Evolutionary conservation across 2,113 vertebrate species (phyloP).

Genomic region (Alexandromys fortis): DNA sequence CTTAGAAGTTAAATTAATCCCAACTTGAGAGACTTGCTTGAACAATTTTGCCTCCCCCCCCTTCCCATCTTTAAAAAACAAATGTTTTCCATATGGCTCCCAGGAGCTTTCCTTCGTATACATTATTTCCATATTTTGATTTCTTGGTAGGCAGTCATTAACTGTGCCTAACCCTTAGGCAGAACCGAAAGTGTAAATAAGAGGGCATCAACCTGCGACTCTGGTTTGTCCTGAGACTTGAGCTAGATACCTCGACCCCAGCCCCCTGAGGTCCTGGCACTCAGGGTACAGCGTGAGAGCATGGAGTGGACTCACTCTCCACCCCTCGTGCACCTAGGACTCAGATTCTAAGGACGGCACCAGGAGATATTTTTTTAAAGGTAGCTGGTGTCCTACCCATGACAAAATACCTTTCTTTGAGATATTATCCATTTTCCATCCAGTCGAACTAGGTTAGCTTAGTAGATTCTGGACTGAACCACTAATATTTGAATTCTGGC

Average conservation of each 20-base stretch:
- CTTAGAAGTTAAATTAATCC: constrained; percentile 1
- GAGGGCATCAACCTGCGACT: background rate
- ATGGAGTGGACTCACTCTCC: background rate
- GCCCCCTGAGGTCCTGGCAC: background rate
- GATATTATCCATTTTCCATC: background rate
- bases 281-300: rapidly evolving
- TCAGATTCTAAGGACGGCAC: background rate
- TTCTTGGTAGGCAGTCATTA: background rate
- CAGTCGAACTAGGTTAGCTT: background rate
- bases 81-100: background rate
- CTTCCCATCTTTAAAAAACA: background rate
- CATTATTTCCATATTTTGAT: background rate
- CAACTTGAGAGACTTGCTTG: background rate
- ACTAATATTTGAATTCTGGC: background rate
- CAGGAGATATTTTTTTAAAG: background rate
- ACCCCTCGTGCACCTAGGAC: rapidly evolving
- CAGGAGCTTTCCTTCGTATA: background rate
- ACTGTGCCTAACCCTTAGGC: background rate
- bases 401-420: background rate
- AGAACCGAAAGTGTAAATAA: background rate
- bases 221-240: background rate
- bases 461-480: background rate
- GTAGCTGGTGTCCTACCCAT: too few species aligned
- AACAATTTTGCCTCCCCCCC: background rate
- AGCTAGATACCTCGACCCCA: rapidly evolving